These are phyloP conservation scores for Verasper variegatus DNA, from an alignment of 2,113 vertebrate genomes.

Conservation along the genomic window DNA sequence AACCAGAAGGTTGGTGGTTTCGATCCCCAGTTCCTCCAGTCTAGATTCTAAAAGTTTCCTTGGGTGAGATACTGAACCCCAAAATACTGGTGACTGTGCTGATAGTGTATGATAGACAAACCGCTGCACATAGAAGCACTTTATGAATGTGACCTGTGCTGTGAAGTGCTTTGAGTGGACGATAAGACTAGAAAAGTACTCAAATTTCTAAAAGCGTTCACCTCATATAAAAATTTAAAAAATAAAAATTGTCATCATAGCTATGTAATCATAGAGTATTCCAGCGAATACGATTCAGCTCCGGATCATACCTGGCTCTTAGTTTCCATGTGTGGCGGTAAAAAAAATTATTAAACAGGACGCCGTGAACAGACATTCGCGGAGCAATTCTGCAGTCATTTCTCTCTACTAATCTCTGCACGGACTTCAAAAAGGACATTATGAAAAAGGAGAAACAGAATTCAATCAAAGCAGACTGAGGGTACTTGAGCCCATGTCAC, in stretches of 20 bases:
- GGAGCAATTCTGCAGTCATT: conserved; percentile 9
- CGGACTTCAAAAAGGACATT: conserved; percentile 40
- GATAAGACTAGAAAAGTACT: not conserved
- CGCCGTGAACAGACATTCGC: not conserved
- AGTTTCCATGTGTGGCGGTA: conserved; percentile 30
- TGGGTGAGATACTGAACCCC: too few relatives aligned
- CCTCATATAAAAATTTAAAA: not conserved
- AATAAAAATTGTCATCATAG: not conserved
- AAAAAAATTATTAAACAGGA: not conserved
- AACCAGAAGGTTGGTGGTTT: not conserved
- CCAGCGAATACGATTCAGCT: conserved; percentile 51
- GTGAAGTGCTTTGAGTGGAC: too few relatives aligned
- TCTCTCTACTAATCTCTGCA: conserved; percentile 36
- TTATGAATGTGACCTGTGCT: too few relatives aligned
- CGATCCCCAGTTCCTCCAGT: not conserved
- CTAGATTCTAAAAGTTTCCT: not conserved
- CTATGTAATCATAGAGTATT: conserved; percentile 32
- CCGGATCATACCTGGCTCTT: conserved; percentile 53
- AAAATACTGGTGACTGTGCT: too few relatives aligned
- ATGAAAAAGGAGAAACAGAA: conserved; percentile 18
- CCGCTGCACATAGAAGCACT: too few relatives aligned
- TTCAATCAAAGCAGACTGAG: conserved; percentile 30
- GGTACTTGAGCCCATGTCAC: conserved; percentile 30
- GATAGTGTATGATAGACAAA: too few relatives aligned
- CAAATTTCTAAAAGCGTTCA: conserved; percentile 2